phyloP scores from a whole-genome alignment of 2,797 vertebrate genomes.

The Caiman crocodilus region DNA sequence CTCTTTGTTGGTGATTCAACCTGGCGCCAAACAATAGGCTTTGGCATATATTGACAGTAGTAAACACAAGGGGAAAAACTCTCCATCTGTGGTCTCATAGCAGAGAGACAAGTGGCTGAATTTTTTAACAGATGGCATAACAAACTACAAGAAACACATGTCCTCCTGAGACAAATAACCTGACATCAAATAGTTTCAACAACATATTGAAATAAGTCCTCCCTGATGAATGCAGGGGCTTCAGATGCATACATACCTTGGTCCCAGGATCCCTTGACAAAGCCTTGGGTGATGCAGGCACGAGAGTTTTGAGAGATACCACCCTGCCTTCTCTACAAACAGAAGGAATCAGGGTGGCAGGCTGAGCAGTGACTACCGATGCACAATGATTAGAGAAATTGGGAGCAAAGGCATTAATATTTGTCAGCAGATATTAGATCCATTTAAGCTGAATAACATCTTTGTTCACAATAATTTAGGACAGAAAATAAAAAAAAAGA shows the following conservation, averaged over 20 bases:
- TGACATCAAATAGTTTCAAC: slow-evolving; percentile 79
- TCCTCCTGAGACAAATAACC: slow-evolving; percentile 74
- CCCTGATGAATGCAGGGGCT: slow-evolving; percentile 70
- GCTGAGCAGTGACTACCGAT: slow-evolving; percentile 29
- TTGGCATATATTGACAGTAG: slow-evolving; percentile 81
- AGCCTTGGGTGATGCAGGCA: slow-evolving; percentile 64
- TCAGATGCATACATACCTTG: slow-evolving; percentile 35
- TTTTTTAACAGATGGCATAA: slow-evolving; percentile 80
- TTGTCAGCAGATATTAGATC: neutral
- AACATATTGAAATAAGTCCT: slow-evolving; percentile 82
- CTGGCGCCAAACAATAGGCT: slow-evolving; percentile 74
- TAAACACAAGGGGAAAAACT: slow-evolving; percentile 68
- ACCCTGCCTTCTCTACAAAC: slow-evolving; percentile 21
- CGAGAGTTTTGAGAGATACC: slow-evolving; percentile 69
- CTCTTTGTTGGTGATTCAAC: slow-evolving; percentile 65
- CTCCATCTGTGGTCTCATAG: slow-evolving; percentile 80
- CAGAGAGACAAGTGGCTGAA: slow-evolving; percentile 75
- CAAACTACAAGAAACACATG: slow-evolving; percentile 62
- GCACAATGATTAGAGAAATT: neutral
- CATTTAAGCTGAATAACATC: slow-evolving; percentile 67
- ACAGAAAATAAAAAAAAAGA: neutral
- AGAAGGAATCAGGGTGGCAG: slow-evolving; percentile 24
- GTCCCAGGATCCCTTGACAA: slow-evolving; percentile 64
- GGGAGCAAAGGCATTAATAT: neutral
- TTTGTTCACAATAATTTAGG: slow-evolving; percentile 19